Evolutionary conservation across 2,888 invertebrate species (phyloP).

Genomic region (Strigamia maritima): DNA sequence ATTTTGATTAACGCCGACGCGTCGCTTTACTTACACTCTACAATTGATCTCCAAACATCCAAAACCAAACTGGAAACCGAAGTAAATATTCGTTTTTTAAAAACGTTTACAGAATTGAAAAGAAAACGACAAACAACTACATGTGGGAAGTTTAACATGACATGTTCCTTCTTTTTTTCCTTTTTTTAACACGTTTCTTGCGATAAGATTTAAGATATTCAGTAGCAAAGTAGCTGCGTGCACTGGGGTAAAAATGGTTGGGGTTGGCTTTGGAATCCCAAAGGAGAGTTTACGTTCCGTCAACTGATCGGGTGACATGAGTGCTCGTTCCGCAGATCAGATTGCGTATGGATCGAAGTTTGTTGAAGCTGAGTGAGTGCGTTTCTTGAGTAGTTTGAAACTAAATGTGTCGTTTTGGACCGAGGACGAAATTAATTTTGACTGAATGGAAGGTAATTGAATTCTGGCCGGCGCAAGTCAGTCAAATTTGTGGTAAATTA

Average conservation of each 20-base stretch:
- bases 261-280: slow-evolving; percentile 4
- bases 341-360: neutral
- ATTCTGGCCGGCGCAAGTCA: neutral
- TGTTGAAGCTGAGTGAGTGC: neutral
- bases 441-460: neutral
- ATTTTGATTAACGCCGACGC: slow-evolving; percentile 4
- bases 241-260: neutral
- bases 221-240: slow-evolving; percentile 4
- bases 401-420: neutral
- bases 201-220: neutral
- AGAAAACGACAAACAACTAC: neutral
- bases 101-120: too few species aligned
- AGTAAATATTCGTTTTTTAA: too few species aligned
- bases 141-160: neutral
- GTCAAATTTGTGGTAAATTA: neutral
- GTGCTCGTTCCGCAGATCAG: neutral
- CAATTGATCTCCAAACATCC: neutral
- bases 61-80: neutral
- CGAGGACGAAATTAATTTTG: neutral
- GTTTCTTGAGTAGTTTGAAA: slow-evolving; percentile 3
- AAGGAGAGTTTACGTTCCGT: slow-evolving; percentile 4
- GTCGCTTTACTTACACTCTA: neutral
- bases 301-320: neutral
- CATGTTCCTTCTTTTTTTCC: neutral
- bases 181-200: neutral